Evolutionary conservation across 2,113 vertebrate species (phyloP), one percentile per base, ranked within the genome.

Genomic region (Stercorarius parasiticus): DNA sequence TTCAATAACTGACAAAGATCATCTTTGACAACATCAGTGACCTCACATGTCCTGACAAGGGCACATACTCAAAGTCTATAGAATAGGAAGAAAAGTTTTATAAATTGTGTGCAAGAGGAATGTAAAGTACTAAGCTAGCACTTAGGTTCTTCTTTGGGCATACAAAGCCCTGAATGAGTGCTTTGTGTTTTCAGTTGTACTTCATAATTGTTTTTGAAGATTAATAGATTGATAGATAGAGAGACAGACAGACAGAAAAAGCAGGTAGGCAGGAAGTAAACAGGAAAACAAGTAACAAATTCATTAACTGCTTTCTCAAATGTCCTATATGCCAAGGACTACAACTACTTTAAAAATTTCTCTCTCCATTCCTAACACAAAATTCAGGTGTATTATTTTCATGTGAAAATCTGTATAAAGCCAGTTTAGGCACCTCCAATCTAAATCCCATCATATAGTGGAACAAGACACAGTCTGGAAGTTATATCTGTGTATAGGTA

Each of bases 1-100:
- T 98, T 98, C 96, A 97, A 97, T 97, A 97, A 92, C 89, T 97
- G 97, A 98, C 97, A 96, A 97, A 96, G 90, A 98, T 98, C 77
- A 96, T 95, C 87, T 95, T 95, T 98, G 98, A 98, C 98, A 98
- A 95, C 88, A 89, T 58, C 81, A 86, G 76, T 98, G 96, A 97
- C 97, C 97, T 98, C 95, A 93, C 90, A 83, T 96, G 96, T 97
- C 93, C 91, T 95, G 94, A 47, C 97, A 98, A 98, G 96, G 97
- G 85, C 96, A 97, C 52, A 27, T 64, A 80, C 19, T 93, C 81
- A 42, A 94, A 95, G 73, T 77, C 95, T 96, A 65, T 53, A 88
- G 58, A 69, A 83, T 61, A 83, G 34, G 62, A 91, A 95, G 38
- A 52, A 90, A 94, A 93, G 65, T 96, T 91, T 90, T 76, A 82